These are phyloP conservation scores for Penaeus chinensis DNA, from an alignment of 1,140 invertebrate genomes.

Conservation along the genomic window DNA sequence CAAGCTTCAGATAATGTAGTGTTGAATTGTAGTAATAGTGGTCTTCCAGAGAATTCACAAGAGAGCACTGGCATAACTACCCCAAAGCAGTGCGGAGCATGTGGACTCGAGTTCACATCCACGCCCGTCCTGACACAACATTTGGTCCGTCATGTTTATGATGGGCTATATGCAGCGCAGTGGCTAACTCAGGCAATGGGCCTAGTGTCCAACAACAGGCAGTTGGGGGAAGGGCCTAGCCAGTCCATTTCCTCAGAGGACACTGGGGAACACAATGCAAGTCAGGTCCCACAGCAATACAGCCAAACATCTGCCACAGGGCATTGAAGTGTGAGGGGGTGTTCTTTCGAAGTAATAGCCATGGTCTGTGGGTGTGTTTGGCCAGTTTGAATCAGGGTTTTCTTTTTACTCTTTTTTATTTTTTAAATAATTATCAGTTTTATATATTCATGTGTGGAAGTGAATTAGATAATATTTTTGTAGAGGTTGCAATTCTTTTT, in stretches of 20 bases:
- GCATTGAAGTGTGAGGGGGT: neutral
- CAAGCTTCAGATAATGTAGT: constrained; percentile 12
- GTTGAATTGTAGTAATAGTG: constrained; percentile 40
- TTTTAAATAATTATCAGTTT: neutral
- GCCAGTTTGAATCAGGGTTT: constrained; percentile 15
- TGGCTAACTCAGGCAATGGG: constrained; percentile 55
- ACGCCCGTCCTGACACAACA: constrained; percentile 40
- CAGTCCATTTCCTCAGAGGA: neutral
- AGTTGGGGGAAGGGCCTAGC: no score
- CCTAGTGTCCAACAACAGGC: neutral
- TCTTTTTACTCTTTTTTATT: neutral
- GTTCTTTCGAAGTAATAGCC: no score
- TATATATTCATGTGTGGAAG: neutral
- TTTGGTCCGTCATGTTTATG: constrained; percentile 49
- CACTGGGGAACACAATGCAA: neutral
- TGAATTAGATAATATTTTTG: no score
- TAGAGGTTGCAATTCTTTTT: neutral
- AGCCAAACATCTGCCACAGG: neutral
- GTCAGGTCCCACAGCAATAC: neutral
- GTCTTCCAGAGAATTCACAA: constrained; percentile 46
- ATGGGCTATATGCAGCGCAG: constrained; percentile 55
- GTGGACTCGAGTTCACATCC: constrained; percentile 51
- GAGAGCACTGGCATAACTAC: neutral
- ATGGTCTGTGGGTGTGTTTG: no score
- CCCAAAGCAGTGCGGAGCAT: constrained; percentile 49